Evolutionary conservation across 2,113 vertebrate genomes (phyloP), one percentile per base, ranked within the genome.

Genomic region (Actinemys pallida): DNA sequence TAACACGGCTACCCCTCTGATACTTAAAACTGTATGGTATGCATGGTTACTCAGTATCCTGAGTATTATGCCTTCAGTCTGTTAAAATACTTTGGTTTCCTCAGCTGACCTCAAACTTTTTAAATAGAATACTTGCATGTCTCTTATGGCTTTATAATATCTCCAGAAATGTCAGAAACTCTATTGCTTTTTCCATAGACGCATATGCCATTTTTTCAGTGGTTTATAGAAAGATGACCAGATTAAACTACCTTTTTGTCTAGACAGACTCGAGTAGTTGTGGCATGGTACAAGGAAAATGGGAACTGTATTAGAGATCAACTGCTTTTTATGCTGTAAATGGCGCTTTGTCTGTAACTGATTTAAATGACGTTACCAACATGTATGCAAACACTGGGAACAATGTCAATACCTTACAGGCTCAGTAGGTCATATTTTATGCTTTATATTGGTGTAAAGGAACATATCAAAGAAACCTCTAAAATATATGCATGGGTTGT

Each of bases 21-120:
- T 45, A 45, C 45, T 45, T 94, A 45, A 92, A 96, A 95, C 83
- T 83, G 14, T 72, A 89, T 81, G 62, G 25, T 88, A 89, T 27
- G 52, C 83, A 42, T 84, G 4, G 0, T 87, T 96, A 83, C 27
- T 95, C 57, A 78, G 88, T 90, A 90, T 87, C 85, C 87, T 90
- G 91, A 96, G 91, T 86, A 20, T 45, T 59, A 88, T 95, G 53
- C 72, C 94, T 94, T 95, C 62, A 95, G 87, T 89, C 84, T 96
- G 93, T 94, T 94, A 93, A 97, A 95, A 95, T 94, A 85, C 50
- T 94, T 96, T 0, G 24, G 65, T 94, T 97, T 96, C 95, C 94
- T 97, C 27, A 83, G 89, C 87, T 96, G 93, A 95, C 93, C 94
- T 90, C 93, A 95, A 93, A 94, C 87, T 87, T 91, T 96, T 88